Conservation (phyloP, 2,797 vertebrate species). For the Poecilia velifera region DNA sequence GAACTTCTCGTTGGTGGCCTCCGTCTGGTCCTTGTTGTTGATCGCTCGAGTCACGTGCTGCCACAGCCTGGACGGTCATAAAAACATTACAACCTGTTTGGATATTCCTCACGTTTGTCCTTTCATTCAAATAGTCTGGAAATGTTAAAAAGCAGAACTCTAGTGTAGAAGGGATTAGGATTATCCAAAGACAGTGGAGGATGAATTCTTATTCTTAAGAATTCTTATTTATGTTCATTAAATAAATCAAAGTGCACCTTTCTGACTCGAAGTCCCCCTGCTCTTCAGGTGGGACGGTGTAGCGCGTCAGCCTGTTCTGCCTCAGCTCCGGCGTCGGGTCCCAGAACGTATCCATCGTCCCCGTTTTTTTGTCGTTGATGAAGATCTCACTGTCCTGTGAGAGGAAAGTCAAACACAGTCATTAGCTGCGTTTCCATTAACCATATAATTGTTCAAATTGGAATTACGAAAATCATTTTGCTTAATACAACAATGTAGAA, state of each 20-base stretch:
- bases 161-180: not conserved
- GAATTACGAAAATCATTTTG: not conserved
- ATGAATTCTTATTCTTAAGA: not conserved
- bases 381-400: slow-evolving; percentile 95
- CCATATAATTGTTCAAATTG: too few relatives aligned
- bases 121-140: not conserved
- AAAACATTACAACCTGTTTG: not conserved
- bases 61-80: slow-evolving; percentile 85
- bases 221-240: not conserved
- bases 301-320: slow-evolving; percentile 88
- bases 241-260: slow-evolving; percentile 76
- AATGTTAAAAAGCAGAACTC: not conserved
- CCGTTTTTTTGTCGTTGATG: slow-evolving; percentile 95
- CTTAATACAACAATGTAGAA: too few relatives aligned
- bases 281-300: slow-evolving; percentile 91
- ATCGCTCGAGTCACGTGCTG: slow-evolving; percentile 97
- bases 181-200: too few relatives aligned
- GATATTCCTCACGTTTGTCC: not conserved
- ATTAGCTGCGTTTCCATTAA: too few relatives aligned
- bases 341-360: slow-evolving; percentile 90
- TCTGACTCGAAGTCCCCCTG: slow-evolving; percentile 93
- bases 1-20: slow-evolving; percentile 97
- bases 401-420: not conserved
- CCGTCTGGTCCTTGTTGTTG: slow-evolving; percentile 96
- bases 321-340: slow-evolving; percentile 91